phyloP scores from a whole-genome alignment of 2,888 invertebrate species.

The Terebella lapidaria region DNA sequence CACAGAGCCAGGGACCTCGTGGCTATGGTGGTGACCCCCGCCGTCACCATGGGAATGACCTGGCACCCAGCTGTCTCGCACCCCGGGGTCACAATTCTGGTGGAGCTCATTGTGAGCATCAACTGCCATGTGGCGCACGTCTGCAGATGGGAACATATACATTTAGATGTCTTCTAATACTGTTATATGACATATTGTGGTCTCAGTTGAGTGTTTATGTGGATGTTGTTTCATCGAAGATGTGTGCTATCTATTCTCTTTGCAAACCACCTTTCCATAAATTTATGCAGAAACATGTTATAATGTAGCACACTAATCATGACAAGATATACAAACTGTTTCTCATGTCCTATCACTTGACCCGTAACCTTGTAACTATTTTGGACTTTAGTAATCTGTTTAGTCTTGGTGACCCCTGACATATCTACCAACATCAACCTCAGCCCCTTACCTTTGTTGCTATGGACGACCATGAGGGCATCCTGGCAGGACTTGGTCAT shows the following conservation, averaged over 20 bases:
- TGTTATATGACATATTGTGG: background rate
- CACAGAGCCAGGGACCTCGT: slow-evolving; percentile 60
- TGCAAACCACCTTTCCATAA: too few relatives aligned
- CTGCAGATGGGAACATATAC: slow-evolving; percentile 10
- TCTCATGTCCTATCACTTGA: too few relatives aligned
- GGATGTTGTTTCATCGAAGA: background rate
- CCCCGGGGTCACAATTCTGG: slow-evolving; percentile 18
- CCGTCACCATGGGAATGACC: slow-evolving; percentile 7
- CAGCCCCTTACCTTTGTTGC: slow-evolving; percentile 41
- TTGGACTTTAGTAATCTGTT: too few relatives aligned
- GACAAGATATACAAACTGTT: too few relatives aligned
- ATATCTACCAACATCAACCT: too few relatives aligned
- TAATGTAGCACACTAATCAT: too few relatives aligned
- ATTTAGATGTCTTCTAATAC: background rate
- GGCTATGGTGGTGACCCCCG: slow-evolving; percentile 28
- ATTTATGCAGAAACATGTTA: too few relatives aligned
- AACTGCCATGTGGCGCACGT: slow-evolving; percentile 22
- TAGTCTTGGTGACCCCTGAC: too few relatives aligned
- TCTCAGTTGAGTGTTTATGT: background rate
- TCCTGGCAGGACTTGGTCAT: slow-evolving; percentile 31
- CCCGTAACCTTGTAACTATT: too few relatives aligned
- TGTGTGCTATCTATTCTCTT: too few relatives aligned
- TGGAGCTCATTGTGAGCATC: slow-evolving; percentile 25
- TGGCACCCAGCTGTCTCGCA: slow-evolving; percentile 2
- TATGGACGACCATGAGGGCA: slow-evolving; percentile 39